These are phyloP conservation scores for Eolophus roseicapilla DNA, from an alignment of 2,113 vertebrate genomes.

Conservation along the genomic window DNA sequence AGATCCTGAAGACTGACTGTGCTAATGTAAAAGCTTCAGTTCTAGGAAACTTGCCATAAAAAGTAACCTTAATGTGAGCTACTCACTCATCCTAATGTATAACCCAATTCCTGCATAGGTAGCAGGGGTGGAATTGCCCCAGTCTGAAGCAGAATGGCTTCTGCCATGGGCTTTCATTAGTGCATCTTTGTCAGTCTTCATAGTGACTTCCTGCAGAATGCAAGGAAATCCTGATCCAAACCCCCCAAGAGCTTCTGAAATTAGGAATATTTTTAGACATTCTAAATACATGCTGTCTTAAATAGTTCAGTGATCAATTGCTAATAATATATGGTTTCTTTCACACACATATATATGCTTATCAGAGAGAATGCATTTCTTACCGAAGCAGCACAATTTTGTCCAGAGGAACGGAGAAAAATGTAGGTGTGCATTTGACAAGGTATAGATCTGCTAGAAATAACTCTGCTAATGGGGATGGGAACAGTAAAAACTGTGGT, in stretches of 20 bases:
- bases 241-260: background rate
- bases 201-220: background rate
- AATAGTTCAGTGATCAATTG: background rate
- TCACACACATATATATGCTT: background rate
- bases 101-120: background rate
- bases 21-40: background rate
- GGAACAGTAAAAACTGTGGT: background rate
- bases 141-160: background rate
- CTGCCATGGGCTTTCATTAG: background rate
- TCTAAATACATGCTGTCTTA: background rate
- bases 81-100: background rate
- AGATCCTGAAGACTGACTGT: background rate
- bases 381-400: background rate
- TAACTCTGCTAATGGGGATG: background rate
- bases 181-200: background rate
- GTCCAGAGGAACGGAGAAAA: background rate
- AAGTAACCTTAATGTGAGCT: background rate
- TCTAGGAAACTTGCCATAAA: background rate
- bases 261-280: background rate
- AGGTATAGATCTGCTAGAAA: background rate
- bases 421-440: background rate
- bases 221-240: background rate
- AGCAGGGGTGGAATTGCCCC: background rate
- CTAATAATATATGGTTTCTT: background rate
- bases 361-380: background rate